Conservation (phyloP, 2,797 vertebrate species). For the Coendou prehensilis region DNA sequence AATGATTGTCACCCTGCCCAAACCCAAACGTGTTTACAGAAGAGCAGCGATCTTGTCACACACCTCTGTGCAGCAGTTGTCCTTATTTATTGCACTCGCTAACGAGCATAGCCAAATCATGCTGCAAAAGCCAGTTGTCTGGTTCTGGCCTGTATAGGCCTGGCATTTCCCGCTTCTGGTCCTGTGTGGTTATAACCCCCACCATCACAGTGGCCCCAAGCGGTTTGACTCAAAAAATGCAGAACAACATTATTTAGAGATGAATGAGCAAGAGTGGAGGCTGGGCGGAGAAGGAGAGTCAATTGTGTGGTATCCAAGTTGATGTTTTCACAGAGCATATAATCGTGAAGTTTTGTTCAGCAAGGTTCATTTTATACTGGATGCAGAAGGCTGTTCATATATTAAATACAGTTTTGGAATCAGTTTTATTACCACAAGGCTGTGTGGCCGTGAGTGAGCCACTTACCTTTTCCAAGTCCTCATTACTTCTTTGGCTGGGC, state of each 20-base stretch:
- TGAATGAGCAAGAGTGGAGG: not conserved
- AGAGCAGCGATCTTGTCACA: not conserved
- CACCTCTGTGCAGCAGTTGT: conserved; percentile 4
- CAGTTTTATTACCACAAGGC: not conserved
- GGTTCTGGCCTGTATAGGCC: not conserved
- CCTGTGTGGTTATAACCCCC: not conserved
- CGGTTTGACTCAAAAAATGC: not conserved
- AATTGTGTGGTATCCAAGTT: not conserved
- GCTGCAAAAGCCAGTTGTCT: conserved; percentile 5
- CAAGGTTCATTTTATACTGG: not conserved
- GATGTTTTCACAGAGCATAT: not conserved
- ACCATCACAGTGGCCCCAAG: not conserved
- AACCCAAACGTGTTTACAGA: conserved; percentile 36
- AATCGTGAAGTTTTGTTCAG: conserved; percentile 7
- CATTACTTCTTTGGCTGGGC: not conserved
- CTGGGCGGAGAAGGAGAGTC: not conserved
- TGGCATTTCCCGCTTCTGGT: conserved; percentile 55
- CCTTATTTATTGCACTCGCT: not conserved
- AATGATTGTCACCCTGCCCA: conserved; percentile 35
- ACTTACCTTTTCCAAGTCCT: not conserved
- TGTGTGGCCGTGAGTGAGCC: accelerated
- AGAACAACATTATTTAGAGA: not conserved
- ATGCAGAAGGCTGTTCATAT: not conserved
- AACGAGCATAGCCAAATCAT: not conserved
- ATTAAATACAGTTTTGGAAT: conserved; percentile 15